These are phyloP conservation scores for Pyxicephalus adspersus DNA, from an alignment of 2,113 vertebrate species.

Conservation along the genomic window DNA sequence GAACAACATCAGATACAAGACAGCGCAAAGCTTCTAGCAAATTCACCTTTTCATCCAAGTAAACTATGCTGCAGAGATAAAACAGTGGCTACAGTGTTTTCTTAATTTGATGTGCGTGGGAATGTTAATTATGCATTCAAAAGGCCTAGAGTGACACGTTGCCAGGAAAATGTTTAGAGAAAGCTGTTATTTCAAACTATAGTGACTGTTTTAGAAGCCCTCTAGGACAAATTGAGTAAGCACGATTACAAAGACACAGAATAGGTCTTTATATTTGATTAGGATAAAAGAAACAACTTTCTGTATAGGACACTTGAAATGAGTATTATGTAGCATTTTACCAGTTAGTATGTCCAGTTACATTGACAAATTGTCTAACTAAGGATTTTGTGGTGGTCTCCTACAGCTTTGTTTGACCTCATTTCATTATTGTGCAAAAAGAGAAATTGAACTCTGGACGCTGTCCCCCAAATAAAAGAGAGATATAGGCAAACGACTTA, in stretches of 20 bases:
- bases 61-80: neutral
- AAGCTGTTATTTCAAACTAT: neutral
- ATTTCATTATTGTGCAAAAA: no score
- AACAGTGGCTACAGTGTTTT: conserved; percentile 25
- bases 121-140: conserved; percentile 18
- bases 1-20: neutral
- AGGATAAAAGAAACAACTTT: neutral
- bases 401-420: no score
- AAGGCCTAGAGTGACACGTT: conserved; percentile 7
- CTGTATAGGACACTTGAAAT: neutral
- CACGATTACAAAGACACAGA: neutral
- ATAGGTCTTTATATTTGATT: neutral
- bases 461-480: no score
- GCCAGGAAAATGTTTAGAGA: conserved; percentile 22
- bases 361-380: no score
- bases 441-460: no score
- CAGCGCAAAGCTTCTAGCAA: neutral
- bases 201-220: neutral
- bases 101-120: conserved; percentile 19
- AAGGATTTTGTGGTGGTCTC: no score
- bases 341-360: no score
- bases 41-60: neutral
- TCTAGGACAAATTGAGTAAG: conserved; percentile 21
- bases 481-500: no score
- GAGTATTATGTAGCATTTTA: neutral